Evolutionary conservation across 2,113 vertebrate species (phyloP).

Genomic region (Eonycteris spelaea): DNA sequence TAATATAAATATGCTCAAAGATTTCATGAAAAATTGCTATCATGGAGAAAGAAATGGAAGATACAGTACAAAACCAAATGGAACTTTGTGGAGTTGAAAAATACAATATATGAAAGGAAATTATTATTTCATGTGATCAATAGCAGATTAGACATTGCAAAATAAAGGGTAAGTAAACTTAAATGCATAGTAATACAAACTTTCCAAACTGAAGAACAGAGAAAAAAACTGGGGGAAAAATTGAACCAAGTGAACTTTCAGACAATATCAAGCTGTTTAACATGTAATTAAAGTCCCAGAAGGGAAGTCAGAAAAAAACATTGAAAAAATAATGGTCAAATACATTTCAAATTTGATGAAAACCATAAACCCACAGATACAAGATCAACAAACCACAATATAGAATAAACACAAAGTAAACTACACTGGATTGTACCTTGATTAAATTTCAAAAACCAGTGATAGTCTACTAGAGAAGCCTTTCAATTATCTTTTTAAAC

Average conservation of each 20-base stretch:
- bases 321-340: neutral
- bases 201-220: neutral
- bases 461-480: neutral
- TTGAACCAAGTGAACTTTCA: neutral
- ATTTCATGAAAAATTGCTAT: neutral
- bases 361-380: neutral
- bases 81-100: neutral
- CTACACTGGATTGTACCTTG: neutral
- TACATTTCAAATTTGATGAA: constrained; percentile 10
- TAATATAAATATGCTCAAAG: neutral
- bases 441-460: constrained; percentile 1
- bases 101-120: neutral
- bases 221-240: neutral
- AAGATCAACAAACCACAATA: neutral
- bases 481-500: neutral
- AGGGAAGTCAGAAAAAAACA: neutral
- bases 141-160: neutral
- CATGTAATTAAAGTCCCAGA: neutral
- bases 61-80: neutral
- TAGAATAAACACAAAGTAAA: neutral
- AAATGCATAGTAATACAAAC: neutral
- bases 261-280: neutral
- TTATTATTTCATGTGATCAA: neutral
- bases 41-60: neutral
- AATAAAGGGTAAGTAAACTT: neutral